Evolutionary conservation across 2,888 invertebrate genomes (phyloP).

Genomic region (Macrosiphum euphorbiae): DNA sequence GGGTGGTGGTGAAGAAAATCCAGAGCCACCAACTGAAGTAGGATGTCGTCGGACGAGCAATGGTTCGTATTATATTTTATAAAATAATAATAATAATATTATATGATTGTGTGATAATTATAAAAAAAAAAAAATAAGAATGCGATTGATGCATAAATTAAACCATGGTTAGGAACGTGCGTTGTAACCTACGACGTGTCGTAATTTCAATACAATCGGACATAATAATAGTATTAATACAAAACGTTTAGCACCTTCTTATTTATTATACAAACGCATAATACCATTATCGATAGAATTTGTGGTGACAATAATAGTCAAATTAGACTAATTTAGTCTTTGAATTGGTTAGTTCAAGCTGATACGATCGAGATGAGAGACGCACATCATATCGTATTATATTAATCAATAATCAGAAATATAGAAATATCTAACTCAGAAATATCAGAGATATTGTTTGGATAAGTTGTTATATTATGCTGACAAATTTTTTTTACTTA

Average conservation of each 20-base stretch:
- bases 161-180: too few species aligned
- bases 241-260: neutral
- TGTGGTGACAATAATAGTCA: neutral
- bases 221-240: neutral
- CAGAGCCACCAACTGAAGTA: slow-evolving; percentile 64
- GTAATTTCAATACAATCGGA: neutral
- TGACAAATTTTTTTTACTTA: neutral
- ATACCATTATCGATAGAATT: neutral
- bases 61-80: slow-evolving; percentile 40
- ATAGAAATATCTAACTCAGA: too few species aligned
- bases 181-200: neutral
- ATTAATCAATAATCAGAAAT: too few species aligned
- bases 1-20: slow-evolving; percentile 66
- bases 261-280: neutral
- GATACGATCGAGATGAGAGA: neutral
- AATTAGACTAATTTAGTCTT: neutral
- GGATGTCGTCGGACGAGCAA: slow-evolving; percentile 65
- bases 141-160: too few species aligned
- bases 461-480: neutral
- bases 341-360: neutral
- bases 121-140: too few species aligned
- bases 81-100: neutral
- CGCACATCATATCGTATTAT: neutral
- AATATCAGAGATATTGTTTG: neutral
- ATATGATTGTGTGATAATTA: neutral